phyloP scores from a whole-genome alignment of 2,113 vertebrate genomes.

The Triplophysa siluroides region DNA sequence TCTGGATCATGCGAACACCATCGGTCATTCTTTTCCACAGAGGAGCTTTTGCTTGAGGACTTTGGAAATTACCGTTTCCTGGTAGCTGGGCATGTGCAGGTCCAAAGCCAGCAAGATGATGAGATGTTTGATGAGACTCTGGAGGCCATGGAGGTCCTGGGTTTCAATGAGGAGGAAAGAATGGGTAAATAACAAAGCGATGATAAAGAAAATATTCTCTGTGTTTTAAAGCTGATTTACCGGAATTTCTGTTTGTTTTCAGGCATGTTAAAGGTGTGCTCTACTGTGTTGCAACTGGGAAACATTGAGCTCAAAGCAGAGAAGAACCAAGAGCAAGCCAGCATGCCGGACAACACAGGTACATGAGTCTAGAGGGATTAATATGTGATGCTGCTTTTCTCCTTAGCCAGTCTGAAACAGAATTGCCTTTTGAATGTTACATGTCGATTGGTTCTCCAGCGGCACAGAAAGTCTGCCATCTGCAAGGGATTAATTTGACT shows the following conservation, averaged over 20 bases:
- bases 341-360: constrained; percentile 90
- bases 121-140: constrained; percentile 88
- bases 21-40: constrained; percentile 56
- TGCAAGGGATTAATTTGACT: constrained; percentile 86
- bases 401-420: too few species aligned
- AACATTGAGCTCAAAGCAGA: constrained; percentile 91
- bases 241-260: too few species aligned
- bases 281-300: constrained; percentile 84
- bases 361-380: background rate
- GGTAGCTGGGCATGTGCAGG: constrained; percentile 78
- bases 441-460: constrained; percentile 52
- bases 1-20: too few species aligned
- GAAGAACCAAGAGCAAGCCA: constrained; percentile 87
- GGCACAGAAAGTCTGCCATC: constrained; percentile 89
- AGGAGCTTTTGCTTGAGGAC: constrained; percentile 80
- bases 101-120: constrained; percentile 80
- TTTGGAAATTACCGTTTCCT: constrained; percentile 84
- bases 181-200: background rate
- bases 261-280: constrained; percentile 63
- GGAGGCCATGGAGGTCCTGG: constrained; percentile 89
- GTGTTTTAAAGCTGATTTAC: too few species aligned
- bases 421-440: too few species aligned
- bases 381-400: too few species aligned
- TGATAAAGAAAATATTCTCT: too few species aligned
- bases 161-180: constrained; percentile 83